Evolutionary conservation across 2,113 vertebrate species (phyloP).

Genomic region (Callipepla californica): DNA sequence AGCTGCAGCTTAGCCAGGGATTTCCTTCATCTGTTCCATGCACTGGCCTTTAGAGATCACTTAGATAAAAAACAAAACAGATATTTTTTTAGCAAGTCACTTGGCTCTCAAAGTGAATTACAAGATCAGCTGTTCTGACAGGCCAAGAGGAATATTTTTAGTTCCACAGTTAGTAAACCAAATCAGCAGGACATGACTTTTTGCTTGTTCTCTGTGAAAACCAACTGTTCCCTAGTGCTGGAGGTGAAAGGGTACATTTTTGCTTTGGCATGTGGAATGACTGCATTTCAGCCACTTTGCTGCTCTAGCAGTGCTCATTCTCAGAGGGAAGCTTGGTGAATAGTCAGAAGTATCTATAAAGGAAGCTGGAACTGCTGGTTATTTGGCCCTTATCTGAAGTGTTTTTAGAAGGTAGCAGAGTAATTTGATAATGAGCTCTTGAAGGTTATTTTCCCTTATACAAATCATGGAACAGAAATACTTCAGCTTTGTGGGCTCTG

Average conservation of each 20-base stretch:
- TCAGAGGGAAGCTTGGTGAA: not conserved
- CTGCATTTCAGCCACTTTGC: not conserved
- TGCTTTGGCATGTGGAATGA: not conserved
- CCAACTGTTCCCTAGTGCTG: not conserved
- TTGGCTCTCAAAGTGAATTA: constrained; percentile 4
- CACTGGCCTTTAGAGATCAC: not conserved
- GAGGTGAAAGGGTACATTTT: constrained; percentile 47
- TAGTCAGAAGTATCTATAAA: constrained; percentile 10
- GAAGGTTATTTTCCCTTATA: not conserved
- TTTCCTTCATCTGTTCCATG: not conserved
- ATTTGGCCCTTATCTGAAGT: not conserved
- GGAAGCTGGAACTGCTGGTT: not conserved
- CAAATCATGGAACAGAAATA: not conserved
- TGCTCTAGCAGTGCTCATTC: not conserved
- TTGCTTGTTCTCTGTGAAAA: not conserved
- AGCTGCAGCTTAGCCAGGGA: not conserved
- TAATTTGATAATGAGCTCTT: constrained; percentile 19
- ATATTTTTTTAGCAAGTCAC: not conserved
- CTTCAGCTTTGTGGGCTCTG: not conserved
- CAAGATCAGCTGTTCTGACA: constrained; percentile 38
- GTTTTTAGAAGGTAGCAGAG: not conserved
- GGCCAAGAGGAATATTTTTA: constrained; percentile 38
- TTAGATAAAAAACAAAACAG: not conserved
- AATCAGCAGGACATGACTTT: constrained; percentile 34
- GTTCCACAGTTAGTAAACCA: constrained; percentile 35